phyloP scores from a whole-genome alignment of 1,140 invertebrate species.

The Diachasma alloeum region DNA sequence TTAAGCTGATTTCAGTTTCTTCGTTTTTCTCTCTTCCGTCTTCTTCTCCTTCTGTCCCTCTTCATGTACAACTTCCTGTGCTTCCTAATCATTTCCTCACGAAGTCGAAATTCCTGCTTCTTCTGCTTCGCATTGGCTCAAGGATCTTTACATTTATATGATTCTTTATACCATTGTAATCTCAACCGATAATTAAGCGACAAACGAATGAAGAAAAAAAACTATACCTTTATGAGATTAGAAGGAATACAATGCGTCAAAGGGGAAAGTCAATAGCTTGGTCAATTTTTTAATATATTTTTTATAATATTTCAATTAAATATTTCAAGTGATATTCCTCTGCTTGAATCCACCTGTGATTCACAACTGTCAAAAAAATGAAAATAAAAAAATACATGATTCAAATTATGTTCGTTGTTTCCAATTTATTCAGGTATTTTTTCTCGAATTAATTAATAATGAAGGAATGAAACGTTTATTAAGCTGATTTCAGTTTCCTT shows the following conservation, averaged over 20 bases:
- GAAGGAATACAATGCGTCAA: not conserved
- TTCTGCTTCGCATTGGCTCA: conserved; percentile 77
- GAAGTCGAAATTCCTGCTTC: conserved; percentile 86
- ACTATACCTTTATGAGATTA: conserved; percentile 19
- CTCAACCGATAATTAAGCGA: conserved; percentile 37
- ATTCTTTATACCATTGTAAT: conserved; percentile 61
- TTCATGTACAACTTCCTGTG: conserved; percentile 88
- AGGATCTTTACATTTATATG: conserved; percentile 70
- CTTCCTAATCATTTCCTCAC: conserved; percentile 96
- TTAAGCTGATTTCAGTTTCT: not conserved
- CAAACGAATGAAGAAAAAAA: conserved; percentile 8
- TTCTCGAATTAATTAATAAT: not conserved
- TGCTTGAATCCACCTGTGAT: not conserved
- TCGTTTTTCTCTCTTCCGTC: conserved; percentile 39
- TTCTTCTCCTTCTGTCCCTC: conserved; percentile 65
- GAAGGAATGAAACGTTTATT: not conserved
- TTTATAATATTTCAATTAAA: conserved; percentile 8
- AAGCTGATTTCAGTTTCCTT: not conserved
- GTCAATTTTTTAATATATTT: conserved; percentile 4
- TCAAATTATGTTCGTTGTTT: not conserved
- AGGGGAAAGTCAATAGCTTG: not conserved
- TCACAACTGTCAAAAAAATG: not conserved
- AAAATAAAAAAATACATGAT: not conserved
- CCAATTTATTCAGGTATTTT: not conserved
- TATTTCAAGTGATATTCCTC: not conserved